phyloP scores from a whole-genome alignment of 2,888 invertebrate genomes.

The Carcina quercana region DNA sequence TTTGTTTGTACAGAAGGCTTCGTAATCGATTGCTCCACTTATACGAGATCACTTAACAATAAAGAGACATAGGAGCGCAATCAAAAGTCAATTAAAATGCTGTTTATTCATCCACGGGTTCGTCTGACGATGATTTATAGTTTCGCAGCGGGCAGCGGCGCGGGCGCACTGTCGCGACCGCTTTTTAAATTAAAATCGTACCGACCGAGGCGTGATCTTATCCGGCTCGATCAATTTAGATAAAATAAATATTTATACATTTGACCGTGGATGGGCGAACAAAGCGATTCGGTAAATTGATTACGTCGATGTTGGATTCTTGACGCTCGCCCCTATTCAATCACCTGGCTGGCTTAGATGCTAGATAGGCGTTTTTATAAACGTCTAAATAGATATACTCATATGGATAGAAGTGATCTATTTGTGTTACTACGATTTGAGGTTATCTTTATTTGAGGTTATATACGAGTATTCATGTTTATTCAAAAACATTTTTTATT shows the following conservation, averaged over 20 bases:
- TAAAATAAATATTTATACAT: conserved; percentile 75
- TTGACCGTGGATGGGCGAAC: conserved; percentile 64
- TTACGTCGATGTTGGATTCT: conserved; percentile 58
- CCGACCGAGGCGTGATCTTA: conserved; percentile 65
- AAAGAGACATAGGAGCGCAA: conserved; percentile 53
- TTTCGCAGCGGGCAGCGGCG: conserved; percentile 65
- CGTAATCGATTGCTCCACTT: conserved; percentile 43
- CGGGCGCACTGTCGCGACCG: conserved; percentile 59
- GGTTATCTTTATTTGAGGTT: no score
- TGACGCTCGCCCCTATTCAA: conserved; percentile 50
- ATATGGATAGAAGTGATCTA: no score
- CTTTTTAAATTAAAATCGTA: conserved; percentile 69
- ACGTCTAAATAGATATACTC: no score
- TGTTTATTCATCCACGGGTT: conserved; percentile 59
- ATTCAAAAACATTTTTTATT: no score
- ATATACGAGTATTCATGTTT: no score
- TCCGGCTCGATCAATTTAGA: conserved; percentile 72
- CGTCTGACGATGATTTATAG: conserved; percentile 65
- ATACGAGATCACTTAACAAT: conserved; percentile 41
- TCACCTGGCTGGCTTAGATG: conserved; percentile 50
- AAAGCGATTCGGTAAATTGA: conserved; percentile 69
- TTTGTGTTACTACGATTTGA: no score
- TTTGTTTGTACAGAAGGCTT: conserved; percentile 16
- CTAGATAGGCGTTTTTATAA: conserved; percentile 31
- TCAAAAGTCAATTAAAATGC: conserved; percentile 69